phyloP scores from a whole-genome alignment of 2,113 vertebrate genomes.

The Oncorhynchus gorbuscha region DNA sequence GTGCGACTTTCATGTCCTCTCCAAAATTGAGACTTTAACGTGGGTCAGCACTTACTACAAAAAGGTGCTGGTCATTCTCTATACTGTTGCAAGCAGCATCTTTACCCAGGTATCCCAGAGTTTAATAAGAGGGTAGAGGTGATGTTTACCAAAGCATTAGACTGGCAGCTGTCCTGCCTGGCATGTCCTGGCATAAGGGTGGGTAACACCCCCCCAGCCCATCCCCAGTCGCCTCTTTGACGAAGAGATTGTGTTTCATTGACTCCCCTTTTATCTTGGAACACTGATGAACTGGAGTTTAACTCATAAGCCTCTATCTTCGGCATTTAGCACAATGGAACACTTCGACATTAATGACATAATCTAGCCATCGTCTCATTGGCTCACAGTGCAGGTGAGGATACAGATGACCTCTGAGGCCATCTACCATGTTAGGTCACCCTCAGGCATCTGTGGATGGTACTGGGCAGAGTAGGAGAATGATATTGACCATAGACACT shows the following conservation, averaged over 20 bases:
- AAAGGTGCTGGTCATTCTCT: too few species aligned
- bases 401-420: neutral
- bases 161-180: slow-evolving; percentile 72
- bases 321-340: slow-evolving; percentile 51
- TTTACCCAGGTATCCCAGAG: neutral
- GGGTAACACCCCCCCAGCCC: slow-evolving; percentile 62
- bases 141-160: neutral
- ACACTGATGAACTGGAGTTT: slow-evolving; percentile 68
- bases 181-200: slow-evolving; percentile 66
- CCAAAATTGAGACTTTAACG: too few species aligned
- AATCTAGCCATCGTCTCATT: neutral
- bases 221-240: slow-evolving; percentile 69
- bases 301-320: slow-evolving; percentile 70
- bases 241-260: slow-evolving; percentile 75
- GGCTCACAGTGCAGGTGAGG: neutral
- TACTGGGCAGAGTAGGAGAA: too few species aligned
- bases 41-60: too few species aligned
- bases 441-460: too few species aligned
- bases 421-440: too few species aligned
- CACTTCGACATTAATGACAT: slow-evolving; percentile 54
- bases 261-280: slow-evolving; percentile 74
- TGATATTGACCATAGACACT: too few species aligned
- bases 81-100: too few species aligned
- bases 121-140: neutral
- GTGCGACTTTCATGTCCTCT: too few species aligned